phyloP scores from a whole-genome alignment of 2,113 vertebrate species.

The human region DNA sequence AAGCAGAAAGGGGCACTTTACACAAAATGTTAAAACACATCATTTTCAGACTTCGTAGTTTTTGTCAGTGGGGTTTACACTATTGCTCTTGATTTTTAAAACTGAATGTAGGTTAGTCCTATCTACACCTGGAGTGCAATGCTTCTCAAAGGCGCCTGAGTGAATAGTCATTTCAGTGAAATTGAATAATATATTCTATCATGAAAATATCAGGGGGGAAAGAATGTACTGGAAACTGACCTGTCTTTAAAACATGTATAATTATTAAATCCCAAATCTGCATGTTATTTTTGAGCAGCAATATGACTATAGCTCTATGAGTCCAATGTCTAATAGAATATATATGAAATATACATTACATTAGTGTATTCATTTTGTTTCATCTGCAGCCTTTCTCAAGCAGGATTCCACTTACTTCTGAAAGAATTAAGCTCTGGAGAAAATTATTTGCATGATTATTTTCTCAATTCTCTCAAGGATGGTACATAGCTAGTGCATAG shows the following conservation, averaged over 20 bases:
- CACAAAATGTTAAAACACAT: slow-evolving; percentile 50
- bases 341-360: background rate
- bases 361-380: background rate
- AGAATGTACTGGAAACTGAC: background rate
- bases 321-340: background rate
- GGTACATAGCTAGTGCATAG: background rate
- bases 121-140: slow-evolving; percentile 54
- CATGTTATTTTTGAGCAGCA: background rate
- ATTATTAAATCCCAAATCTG: background rate
- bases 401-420: background rate
- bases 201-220: background rate
- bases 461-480: background rate
- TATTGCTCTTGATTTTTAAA: slow-evolving; percentile 65
- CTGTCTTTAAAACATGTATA: background rate
- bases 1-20: slow-evolving; percentile 50
- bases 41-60: slow-evolving; percentile 69
- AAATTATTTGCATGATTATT: background rate
- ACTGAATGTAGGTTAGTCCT: slow-evolving; percentile 57
- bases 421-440: background rate
- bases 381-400: background rate
- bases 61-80: slow-evolving; percentile 66
- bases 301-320: background rate
- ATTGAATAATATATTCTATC: slow-evolving; percentile 49
- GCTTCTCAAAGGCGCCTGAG: slow-evolving; percentile 61
- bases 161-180: slow-evolving; percentile 57